Evolutionary conservation across 2,797 vertebrate genomes (phyloP), one percentile per base, ranked within the genome.

Genomic region (Pseudomugil gertrudae): DNA sequence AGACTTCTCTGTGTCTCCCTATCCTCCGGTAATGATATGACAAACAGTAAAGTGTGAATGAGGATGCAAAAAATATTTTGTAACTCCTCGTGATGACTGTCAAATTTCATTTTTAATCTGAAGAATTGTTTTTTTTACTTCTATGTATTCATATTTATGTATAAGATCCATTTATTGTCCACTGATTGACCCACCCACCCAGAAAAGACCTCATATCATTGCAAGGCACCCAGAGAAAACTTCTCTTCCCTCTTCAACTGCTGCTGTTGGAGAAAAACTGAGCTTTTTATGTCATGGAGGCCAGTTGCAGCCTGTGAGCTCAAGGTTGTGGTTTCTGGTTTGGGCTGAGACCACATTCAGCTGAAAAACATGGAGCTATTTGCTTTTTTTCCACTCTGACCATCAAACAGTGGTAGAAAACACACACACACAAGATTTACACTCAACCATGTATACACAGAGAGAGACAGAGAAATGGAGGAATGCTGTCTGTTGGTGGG

Each of bases 251-350:
- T 32, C 33, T 38, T 33, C 52, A 69, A 78, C 65, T 55, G 35
- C 74, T 77, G 69, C 78, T 70, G 79, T 77, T 86, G 63, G 81
- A 81, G 78, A 76, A 82, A 89, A 87, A 80, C 59, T 13, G 82
- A 60, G 71, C 81, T 90, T 92, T 93, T 90, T 87, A 86, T 88
- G 90, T 91, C 81, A 88, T 36, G 83, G 87, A 90, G 84, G 87
- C 85, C 85, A 74, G 78, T 50, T 81, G 84, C 79, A 90, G 90
- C 84, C 82, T 91, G 80, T 81, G 91, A 90, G 91, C 91, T 94
- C 92, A 93, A 94, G 91, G 90, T 81, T 94, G 92, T 90, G 93
- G 93, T 94, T 91, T 87, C 55, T 84, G 89, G 83, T 92, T 92
- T 90, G 79, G 85, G 88, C 87, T 66, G 72, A 88, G 85, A 85